Conservation (phyloP, 1,140 invertebrate species). For the Melanaphis sacchari region DNA sequence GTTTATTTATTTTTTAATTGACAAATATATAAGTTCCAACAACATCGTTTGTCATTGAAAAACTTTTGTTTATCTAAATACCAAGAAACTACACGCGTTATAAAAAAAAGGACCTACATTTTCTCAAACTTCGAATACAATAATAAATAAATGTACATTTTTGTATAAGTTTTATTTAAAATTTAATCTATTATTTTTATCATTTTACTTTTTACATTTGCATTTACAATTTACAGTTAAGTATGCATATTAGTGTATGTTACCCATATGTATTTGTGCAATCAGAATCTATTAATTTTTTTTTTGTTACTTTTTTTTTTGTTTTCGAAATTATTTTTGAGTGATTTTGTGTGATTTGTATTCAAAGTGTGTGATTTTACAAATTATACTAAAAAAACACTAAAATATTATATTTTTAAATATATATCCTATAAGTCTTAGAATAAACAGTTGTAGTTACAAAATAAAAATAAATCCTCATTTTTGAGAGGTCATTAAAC, state of each 20-base stretch:
- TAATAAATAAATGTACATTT: background rate
- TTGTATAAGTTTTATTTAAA: conserved; percentile 25
- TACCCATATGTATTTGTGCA: conserved; percentile 51
- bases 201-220: conserved; percentile 19
- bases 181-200: conserved; percentile 8
- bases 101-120: background rate
- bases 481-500: background rate
- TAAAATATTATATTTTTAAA: background rate
- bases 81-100: background rate
- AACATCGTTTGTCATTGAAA: background rate
- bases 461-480: background rate
- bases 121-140: background rate
- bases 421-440: background rate
- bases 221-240: conserved; percentile 41
- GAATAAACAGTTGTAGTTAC: conserved; percentile 35
- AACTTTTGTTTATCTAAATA: background rate
- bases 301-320: conserved; percentile 39
- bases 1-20: background rate
- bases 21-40: conserved; percentile 13
- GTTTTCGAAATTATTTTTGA: conserved; percentile 34
- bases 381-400: conserved; percentile 38
- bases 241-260: conserved; percentile 35
- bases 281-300: conserved; percentile 49
- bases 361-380: conserved; percentile 34
- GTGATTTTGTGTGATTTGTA: conserved; percentile 45